A percentile compares a stretch with the other conserved stretches of the same genome.
phyloP scores from a whole-genome alignment of 2,888 invertebrate genomes.

The Phortica magna region DNA sequence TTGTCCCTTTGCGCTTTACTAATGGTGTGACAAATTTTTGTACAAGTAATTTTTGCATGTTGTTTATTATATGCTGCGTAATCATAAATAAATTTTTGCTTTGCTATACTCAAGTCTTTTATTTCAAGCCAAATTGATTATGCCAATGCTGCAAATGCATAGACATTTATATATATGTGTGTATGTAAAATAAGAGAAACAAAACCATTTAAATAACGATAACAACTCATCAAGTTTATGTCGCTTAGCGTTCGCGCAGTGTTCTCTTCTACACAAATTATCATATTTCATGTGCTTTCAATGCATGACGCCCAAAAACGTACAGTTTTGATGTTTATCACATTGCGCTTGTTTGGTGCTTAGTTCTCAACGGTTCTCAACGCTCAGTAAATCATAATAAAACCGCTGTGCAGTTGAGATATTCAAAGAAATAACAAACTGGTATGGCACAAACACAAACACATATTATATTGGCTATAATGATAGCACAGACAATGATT shows the following conservation, averaged over 20 bases:
- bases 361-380: background rate
- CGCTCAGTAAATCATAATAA: conserved; percentile 29
- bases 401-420: conserved; percentile 14
- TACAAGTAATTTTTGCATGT: conserved; percentile 73
- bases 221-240: conserved; percentile 69
- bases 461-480: background rate
- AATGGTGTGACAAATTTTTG: conserved; percentile 74
- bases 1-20: conserved; percentile 70
- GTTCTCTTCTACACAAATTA: background rate
- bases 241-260: conserved; percentile 36
- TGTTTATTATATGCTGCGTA: conserved; percentile 61
- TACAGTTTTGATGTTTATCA: conserved; percentile 3
- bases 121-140: too few species aligned
- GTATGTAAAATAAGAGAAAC: too few species aligned
- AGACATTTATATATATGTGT: too few species aligned
- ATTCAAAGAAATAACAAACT: background rate
- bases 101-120: background rate
- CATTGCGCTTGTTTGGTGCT: background rate
- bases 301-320: conserved; percentile 2
- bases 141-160: too few species aligned
- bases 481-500: too few species aligned
- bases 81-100: background rate
- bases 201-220: conserved; percentile 67
- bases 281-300: conserved; percentile 26
- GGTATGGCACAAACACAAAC: background rate